Evolutionary conservation across 2,888 invertebrate species (phyloP).

Genomic region (Boloria euphrosyne): DNA sequence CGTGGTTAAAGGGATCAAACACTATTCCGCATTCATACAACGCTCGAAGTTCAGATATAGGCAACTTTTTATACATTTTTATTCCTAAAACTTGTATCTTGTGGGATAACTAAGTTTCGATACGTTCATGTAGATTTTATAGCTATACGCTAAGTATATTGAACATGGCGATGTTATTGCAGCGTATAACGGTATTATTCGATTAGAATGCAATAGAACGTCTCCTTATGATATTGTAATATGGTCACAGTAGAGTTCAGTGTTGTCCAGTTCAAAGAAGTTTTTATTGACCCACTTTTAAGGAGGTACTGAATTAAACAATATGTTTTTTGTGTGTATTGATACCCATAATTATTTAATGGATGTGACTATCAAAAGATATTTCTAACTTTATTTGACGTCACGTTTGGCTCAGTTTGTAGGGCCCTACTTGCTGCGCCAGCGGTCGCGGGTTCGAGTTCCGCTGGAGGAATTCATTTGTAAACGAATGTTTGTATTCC

Average conservation of each 20-base stretch:
- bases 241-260: neutral
- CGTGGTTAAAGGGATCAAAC: neutral
- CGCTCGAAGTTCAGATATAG: conserved; percentile 22
- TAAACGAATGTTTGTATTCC: too few species aligned
- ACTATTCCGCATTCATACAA: conserved; percentile 35
- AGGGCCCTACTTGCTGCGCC: too few species aligned
- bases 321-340: too few species aligned
- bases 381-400: too few species aligned
- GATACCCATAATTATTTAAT: too few species aligned
- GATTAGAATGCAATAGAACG: conserved; percentile 17
- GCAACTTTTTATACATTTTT: conserved; percentile 38
- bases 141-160: conserved; percentile 25
- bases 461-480: too few species aligned
- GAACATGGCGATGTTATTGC: conserved; percentile 26
- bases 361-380: too few species aligned
- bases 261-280: too few species aligned
- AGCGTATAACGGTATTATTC: conserved; percentile 21
- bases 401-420: too few species aligned
- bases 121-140: conserved; percentile 36
- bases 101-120: conserved; percentile 33
- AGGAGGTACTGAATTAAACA: too few species aligned
- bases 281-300: too few species aligned
- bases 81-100: conserved; percentile 35
- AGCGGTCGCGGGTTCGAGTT: too few species aligned
- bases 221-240: neutral